Evolutionary conservation across 2,888 invertebrate species (phyloP).

Genomic region (Matsumyia berberina): DNA sequence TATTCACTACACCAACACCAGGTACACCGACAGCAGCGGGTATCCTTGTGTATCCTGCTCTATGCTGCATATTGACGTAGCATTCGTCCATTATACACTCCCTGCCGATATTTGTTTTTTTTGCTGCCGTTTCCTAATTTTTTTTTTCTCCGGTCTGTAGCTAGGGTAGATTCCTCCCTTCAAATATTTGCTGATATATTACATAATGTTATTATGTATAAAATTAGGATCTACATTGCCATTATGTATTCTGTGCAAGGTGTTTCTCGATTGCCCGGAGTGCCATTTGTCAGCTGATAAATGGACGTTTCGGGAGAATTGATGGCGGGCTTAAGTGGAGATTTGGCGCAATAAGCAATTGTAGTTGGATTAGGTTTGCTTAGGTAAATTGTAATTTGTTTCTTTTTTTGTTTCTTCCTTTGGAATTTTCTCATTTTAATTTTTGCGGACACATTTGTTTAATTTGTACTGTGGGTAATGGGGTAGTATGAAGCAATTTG

Average conservation of each 20-base stretch:
- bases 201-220: conserved; percentile 81
- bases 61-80: conserved; percentile 65
- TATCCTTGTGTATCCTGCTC: conserved; percentile 37
- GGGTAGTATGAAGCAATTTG: background rate
- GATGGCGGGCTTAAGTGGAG: conserved; percentile 67
- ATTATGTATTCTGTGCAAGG: conserved; percentile 73
- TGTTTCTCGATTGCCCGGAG: conserved; percentile 71
- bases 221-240: conserved; percentile 78
- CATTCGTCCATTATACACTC: conserved; percentile 67
- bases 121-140: conserved; percentile 50
- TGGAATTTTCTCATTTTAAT: conserved; percentile 35
- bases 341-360: conserved; percentile 66
- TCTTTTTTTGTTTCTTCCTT: conserved; percentile 8
- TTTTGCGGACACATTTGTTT: conserved; percentile 45
- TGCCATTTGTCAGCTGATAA: conserved; percentile 82
- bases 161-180: conserved; percentile 65
- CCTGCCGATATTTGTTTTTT: conserved; percentile 79
- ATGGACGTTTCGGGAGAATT: conserved; percentile 73
- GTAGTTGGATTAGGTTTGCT: conserved; percentile 63
- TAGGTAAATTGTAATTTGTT: conserved; percentile 60
- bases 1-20: conserved; percentile 79
- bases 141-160: conserved; percentile 50
- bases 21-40: conserved; percentile 45
- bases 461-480: conserved; percentile 21
- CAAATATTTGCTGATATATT: conserved; percentile 82